phyloP scores from a whole-genome alignment of 1,140 invertebrate genomes.

The Zaprionus capensis region DNA sequence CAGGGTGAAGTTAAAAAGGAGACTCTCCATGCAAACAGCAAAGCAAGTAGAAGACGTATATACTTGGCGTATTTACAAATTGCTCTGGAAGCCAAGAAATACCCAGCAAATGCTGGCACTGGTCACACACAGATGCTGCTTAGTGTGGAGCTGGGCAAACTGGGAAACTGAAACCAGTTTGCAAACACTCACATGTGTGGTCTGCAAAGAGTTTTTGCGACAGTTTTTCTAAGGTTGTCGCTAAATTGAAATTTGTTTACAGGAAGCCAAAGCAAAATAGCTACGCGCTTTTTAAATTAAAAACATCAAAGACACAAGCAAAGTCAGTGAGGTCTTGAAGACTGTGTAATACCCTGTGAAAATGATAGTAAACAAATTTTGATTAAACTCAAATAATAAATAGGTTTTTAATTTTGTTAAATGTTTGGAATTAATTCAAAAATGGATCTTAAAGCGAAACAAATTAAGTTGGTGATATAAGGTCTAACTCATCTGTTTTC shows the following conservation, averaged over 20 bases:
- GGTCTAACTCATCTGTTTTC: too few relatives aligned
- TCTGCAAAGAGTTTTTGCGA: slow-evolving; percentile 21
- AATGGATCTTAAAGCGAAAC: too few relatives aligned
- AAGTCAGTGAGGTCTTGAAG: background rate
- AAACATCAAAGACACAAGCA: slow-evolving; percentile 1
- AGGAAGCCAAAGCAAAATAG: slow-evolving; percentile 21
- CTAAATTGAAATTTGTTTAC: slow-evolving; percentile 63
- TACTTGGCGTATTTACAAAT: slow-evolving; percentile 48
- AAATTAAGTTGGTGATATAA: too few relatives aligned
- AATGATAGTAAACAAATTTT: too few relatives aligned
- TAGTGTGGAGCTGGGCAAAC: background rate
- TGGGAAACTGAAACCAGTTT: background rate
- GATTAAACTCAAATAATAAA: too few relatives aligned
- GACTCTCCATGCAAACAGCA: background rate
- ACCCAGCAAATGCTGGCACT: slow-evolving; percentile 30
- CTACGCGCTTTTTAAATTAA: slow-evolving; percentile 13
- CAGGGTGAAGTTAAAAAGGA: background rate
- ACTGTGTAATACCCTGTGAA: background rate
- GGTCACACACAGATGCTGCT: slow-evolving; percentile 14
- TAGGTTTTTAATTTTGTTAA: too few relatives aligned
- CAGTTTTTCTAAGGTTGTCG: slow-evolving; percentile 48
- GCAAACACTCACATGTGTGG: slow-evolving; percentile 4
- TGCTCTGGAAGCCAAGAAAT: slow-evolving; percentile 53
- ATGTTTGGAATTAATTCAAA: too few relatives aligned
- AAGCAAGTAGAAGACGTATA: background rate